Conservation (phyloP, 1,140 invertebrate genomes). For the Sycophaga agraensis region DNA sequence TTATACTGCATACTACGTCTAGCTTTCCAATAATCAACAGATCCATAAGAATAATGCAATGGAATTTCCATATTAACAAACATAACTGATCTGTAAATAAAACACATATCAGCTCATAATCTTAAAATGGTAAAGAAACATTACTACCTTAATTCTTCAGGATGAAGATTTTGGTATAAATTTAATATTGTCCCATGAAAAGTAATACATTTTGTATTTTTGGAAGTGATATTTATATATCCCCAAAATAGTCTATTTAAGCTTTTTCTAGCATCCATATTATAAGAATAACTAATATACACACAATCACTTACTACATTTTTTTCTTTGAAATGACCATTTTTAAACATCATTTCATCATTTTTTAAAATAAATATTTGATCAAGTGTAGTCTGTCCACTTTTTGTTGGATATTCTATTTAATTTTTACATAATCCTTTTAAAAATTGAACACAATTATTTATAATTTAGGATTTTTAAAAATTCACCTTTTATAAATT, state of each 20-base stretch:
- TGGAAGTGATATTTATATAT: slow-evolving; percentile 66
- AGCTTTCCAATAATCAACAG: slow-evolving; percentile 79
- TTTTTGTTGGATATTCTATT: slow-evolving; percentile 46
- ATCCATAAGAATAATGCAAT: slow-evolving; percentile 85
- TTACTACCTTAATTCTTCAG: slow-evolving; percentile 49
- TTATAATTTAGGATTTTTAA: not conserved
- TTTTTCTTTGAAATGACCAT: slow-evolving; percentile 80
- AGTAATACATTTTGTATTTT: slow-evolving; percentile 73
- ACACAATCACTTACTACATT: slow-evolving; percentile 67
- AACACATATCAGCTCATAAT: no score
- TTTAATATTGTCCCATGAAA: slow-evolving; percentile 79
- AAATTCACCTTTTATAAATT: slow-evolving; percentile 69
- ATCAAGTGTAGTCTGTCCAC: slow-evolving; percentile 64
- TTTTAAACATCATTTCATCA: slow-evolving; percentile 82
- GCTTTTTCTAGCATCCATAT: slow-evolving; percentile 52
- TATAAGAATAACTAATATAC: slow-evolving; percentile 51
- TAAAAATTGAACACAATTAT: no score
- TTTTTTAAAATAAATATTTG: slow-evolving; percentile 81
- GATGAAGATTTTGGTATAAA: slow-evolving; percentile 57
- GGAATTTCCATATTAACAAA: slow-evolving; percentile 87
- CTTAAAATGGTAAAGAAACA: not conserved
- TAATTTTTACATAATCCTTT: no score
- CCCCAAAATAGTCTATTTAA: slow-evolving; percentile 64
- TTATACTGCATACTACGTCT: slow-evolving; percentile 91
- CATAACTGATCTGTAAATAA: slow-evolving; percentile 65